Base-by-base conservation (phyloP, 2,888 invertebrate genomes). In the Osmoderma eremita region DNA sequence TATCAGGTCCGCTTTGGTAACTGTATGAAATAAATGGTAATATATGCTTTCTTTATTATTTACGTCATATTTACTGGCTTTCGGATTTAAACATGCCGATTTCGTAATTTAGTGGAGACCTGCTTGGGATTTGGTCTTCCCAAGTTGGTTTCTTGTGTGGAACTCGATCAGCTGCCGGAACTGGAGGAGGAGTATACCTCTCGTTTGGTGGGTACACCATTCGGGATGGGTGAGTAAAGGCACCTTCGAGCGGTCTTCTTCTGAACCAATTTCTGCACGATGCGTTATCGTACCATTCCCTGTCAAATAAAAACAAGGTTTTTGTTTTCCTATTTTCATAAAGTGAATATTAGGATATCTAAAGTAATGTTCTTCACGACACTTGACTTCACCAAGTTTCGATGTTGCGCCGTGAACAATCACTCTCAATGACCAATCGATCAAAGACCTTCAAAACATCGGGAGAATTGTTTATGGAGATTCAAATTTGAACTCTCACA, bases 1-100 rank as follows among this genome's bases (percentile, higher is more conserved):
- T 97, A 80, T 98, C 98, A 0, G 97, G 97, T 0, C 98, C 98
- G 82, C 94, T 92, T 84, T 97, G 96, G 83, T 97, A 97, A 78
- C 95, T 95, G 56, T 80, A 76, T 56, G 63, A 17, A 48, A 53
- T 15, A 56, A 22, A 20, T 54, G 22, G 4, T 17, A 62, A 36
- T 65, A 67, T 48, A 6, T 45, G 12, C 42, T 50, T 39, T 56
- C 39, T 22, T 50, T 12, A 50, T 64, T 51, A 61, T 24, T 18
- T n/a, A n/a, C 12, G 12, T 36, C 5, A 15, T 68, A 78, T 91
- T 88, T 78, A 94, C 93, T 94, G 94, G 86, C 94, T 94, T 81
- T 94, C 94, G 0, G 92, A 94, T 77, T 89, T 91, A 70, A 90
- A 84, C 58, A 90, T 85, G 42, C 93, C 93, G 75, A 94, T 88